These are phyloP conservation scores for Dolichomitus sp. DNA, from an alignment of 2,888 invertebrate genomes.

Conservation along the genomic window DNA sequence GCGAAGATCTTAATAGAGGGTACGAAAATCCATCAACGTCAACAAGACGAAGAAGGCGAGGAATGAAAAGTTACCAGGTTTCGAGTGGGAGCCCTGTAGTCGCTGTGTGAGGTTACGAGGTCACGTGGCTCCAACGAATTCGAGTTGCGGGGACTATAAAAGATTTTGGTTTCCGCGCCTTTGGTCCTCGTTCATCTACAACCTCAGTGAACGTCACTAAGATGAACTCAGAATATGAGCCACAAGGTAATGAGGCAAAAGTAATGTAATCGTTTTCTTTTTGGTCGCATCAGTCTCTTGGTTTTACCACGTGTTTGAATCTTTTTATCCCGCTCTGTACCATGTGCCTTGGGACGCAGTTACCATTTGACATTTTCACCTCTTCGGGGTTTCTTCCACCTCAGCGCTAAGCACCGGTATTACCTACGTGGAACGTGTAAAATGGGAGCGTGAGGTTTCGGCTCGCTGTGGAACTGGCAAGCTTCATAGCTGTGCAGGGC, in stretches of 20 bases:
- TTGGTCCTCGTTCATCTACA: neutral
- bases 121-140: neutral
- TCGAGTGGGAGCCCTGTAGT: neutral
- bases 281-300: neutral
- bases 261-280: conserved; percentile 24
- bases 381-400: conserved; percentile 1
- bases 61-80: conserved; percentile 7
- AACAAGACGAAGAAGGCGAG: neutral
- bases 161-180: neutral
- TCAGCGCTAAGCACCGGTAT: neutral
- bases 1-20: neutral
- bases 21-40: conserved; percentile 16
- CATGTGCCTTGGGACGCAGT: conserved; percentile 10
- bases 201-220: neutral
- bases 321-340: neutral
- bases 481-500: neutral
- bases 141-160: neutral
- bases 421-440: conserved; percentile 19
- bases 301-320: neutral
- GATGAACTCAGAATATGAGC: neutral
- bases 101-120: neutral
- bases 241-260: conserved; percentile 11
- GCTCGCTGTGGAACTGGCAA: neutral
- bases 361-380: conserved; percentile 27
- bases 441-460: neutral